Base-by-base conservation (phyloP, 2,797 vertebrate genomes). In the Threskiornis aethiopicus region DNA sequence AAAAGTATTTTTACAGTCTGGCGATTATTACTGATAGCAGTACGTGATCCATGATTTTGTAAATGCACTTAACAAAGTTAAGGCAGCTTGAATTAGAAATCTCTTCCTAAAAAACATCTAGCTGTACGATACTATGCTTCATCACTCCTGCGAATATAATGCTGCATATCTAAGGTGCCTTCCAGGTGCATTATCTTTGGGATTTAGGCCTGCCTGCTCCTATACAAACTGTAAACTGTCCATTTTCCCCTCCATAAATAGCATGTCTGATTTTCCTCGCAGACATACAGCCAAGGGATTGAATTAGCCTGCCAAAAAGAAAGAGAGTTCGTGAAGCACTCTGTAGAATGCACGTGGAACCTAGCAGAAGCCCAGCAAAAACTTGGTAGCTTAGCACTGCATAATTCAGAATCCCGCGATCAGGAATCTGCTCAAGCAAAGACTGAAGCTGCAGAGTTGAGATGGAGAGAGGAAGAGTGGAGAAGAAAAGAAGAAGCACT, bases 291-390 rank as follows among this genome's bases (percentile, higher is more conserved):
- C 44, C 98, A 98, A 47, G 98, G 98, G 69, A 98, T 99, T 98
- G 98, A 98, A 49, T 98, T 99, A 28, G 98, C 99, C 78, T 99
- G 99, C 96, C 99, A 99, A 96, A 99, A 98, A 94, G 99, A 99
- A 97, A 99, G 99, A 97, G 98, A 98, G 83, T 99, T 99, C 80
- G 98, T 99, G 90, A 99, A 99, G 96, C 99, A 98, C 88, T 99
- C 99, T 35, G 98, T 99, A 84, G 98, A 99, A n/a, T 99, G 99
- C 89, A 98, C 98, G 49, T 99, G 99, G 99, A 99, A 98, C 85
- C 98, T 99, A 81, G 99, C 99, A 42, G 99, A 99, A 97, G 99
- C 99, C 44, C 99, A 99, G 97, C 99, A 99, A 91, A 99, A 99
- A 98, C 98, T 99, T 33, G 98, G 98, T 71, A 99, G 98, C 82